These are phyloP conservation scores for Bombus vancouverensis DNA, from an alignment of 1,140 invertebrate species.

Conservation along the genomic window DNA sequence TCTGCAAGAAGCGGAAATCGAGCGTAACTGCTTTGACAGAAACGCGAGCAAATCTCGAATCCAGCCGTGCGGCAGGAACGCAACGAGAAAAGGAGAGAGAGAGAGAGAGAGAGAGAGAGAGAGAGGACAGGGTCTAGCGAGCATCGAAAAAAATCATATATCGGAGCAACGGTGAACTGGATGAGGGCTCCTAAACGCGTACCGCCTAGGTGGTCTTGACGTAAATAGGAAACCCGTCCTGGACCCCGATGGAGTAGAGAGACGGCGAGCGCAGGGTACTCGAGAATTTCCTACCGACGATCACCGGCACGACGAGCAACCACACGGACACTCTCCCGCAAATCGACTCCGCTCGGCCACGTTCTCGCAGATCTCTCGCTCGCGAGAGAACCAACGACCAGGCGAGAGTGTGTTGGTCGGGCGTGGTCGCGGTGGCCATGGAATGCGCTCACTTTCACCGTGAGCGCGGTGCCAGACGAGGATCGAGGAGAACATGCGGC, in stretches of 20 bases:
- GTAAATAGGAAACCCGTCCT: constrained; percentile 59
- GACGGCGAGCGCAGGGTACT: constrained; percentile 10
- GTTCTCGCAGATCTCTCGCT: constrained; percentile 59
- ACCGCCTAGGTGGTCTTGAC: constrained; percentile 54
- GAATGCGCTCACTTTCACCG: constrained; percentile 83
- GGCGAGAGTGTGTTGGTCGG: constrained; percentile 75
- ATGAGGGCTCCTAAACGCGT: constrained; percentile 48
- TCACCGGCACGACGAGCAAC: constrained; percentile 38
- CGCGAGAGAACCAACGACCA: constrained; percentile 9
- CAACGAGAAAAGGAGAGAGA: not conserved
- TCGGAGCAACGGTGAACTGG: constrained; percentile 20
- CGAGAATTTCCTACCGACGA: constrained; percentile 55
- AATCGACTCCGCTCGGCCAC: constrained; percentile 22
- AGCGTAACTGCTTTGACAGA: too few species aligned
- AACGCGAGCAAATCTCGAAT: not conserved
- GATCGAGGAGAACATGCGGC: constrained; percentile 47
- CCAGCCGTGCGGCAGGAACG: not conserved
- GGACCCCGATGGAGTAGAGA: constrained; percentile 52
- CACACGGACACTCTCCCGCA: constrained; percentile 55
- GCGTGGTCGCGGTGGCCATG: constrained; percentile 82
- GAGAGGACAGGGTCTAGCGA: not conserved
- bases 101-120: not conserved
- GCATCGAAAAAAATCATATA: constrained; percentile 17
- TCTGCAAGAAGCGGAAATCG: not conserved
- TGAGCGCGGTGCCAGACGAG: constrained; percentile 63